Conservation (phyloP, 2,797 vertebrate species). For the Cetoscarus ocellatus region DNA sequence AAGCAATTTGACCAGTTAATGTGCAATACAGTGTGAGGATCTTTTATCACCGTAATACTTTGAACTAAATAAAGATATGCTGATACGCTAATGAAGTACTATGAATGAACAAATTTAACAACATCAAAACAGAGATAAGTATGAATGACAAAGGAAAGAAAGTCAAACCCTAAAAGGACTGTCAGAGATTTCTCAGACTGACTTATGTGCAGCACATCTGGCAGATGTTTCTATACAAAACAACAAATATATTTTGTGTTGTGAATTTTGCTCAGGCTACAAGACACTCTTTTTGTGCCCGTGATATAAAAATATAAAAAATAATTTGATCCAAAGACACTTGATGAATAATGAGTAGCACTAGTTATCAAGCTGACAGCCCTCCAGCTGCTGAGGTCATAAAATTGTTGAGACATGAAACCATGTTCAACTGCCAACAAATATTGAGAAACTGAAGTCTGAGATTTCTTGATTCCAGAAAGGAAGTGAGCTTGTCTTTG, state of each 20-base stretch:
- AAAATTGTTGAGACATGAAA: slow-evolving; percentile 22
- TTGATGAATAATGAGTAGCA: background rate
- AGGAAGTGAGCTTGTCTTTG: slow-evolving; percentile 22
- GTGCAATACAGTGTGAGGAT: too few species aligned
- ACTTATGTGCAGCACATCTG: too few species aligned
- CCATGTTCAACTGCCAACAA: slow-evolving; percentile 4
- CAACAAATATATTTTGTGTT: background rate
- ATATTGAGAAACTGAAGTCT: slow-evolving; percentile 35
- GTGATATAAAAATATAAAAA: slow-evolving; percentile 13
- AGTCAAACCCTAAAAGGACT: too few species aligned
- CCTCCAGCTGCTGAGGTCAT: slow-evolving; percentile 12
- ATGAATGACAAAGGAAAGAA: too few species aligned
- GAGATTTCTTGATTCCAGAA: slow-evolving; percentile 4
- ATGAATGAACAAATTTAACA: too few species aligned
- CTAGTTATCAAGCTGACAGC: background rate
- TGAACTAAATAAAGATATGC: too few species aligned
- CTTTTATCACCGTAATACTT: too few species aligned
- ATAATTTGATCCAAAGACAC: background rate
- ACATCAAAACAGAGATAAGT: too few species aligned
- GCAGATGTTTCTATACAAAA: too few species aligned
- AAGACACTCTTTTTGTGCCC: background rate
- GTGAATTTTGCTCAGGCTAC: background rate
- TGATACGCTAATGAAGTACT: too few species aligned
- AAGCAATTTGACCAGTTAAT: too few species aligned
- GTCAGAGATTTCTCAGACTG: too few species aligned